phyloP scores from a whole-genome alignment of 2,888 invertebrate genomes.

The Acleris cristana region DNA sequence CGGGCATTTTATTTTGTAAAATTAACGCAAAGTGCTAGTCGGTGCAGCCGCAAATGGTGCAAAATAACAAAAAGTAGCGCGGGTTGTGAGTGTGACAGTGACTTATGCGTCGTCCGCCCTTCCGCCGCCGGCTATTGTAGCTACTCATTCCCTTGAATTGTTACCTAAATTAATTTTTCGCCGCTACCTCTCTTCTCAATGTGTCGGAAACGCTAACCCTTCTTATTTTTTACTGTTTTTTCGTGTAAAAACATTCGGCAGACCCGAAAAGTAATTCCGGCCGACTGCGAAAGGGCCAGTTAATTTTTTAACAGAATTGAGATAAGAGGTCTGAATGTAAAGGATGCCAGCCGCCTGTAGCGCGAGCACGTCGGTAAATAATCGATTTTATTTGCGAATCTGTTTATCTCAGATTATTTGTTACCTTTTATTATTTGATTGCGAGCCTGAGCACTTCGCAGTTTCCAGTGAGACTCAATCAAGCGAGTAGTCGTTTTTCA shows the following conservation, averaged over 20 bases:
- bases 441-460: neutral
- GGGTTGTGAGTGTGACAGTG: slow-evolving; percentile 73
- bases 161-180: slow-evolving; percentile 50
- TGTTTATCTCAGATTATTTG: slow-evolving; percentile 14
- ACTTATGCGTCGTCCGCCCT: slow-evolving; percentile 74
- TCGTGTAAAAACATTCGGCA: slow-evolving; percentile 28
- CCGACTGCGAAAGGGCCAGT: slow-evolving; percentile 30
- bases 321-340: slow-evolving; percentile 29
- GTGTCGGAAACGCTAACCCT: slow-evolving; percentile 33
- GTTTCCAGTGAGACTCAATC: neutral
- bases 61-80: slow-evolving; percentile 69
- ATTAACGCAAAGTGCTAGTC: slow-evolving; percentile 41
- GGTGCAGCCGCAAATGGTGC: slow-evolving; percentile 58
- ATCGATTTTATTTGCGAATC: slow-evolving; percentile 22
- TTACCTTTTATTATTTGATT: neutral
- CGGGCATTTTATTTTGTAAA: slow-evolving; percentile 25
- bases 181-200: slow-evolving; percentile 35
- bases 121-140: slow-evolving; percentile 68
- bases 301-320: slow-evolving; percentile 34
- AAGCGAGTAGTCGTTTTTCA: neutral
- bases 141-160: slow-evolving; percentile 66
- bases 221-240: slow-evolving; percentile 34
- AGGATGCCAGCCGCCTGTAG: slow-evolving; percentile 28
- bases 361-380: slow-evolving; percentile 16
- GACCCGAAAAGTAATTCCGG: slow-evolving; percentile 33